Evolutionary conservation across 2,888 invertebrate species (phyloP).

Genomic region (Pterostichus madidus): DNA sequence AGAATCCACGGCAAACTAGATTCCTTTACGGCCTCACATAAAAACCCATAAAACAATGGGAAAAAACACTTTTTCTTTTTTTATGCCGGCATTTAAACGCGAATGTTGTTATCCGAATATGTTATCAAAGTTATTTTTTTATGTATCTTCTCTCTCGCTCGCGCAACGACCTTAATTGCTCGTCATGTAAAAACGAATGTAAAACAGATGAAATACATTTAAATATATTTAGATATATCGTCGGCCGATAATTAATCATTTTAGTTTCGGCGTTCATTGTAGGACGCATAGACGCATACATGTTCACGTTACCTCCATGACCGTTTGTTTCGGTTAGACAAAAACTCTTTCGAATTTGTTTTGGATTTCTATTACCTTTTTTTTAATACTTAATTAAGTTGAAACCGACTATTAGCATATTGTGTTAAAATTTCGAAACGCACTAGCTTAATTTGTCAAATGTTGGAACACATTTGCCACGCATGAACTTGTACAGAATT

Average conservation of each 20-base stretch:
- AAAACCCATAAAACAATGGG: constrained; percentile 65
- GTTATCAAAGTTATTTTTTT: constrained; percentile 61
- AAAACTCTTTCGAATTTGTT: constrained; percentile 29
- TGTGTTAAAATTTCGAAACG: constrained; percentile 33
- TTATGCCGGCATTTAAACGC: constrained; percentile 60
- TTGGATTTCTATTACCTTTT: constrained; percentile 48
- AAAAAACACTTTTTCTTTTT: constrained; percentile 60
- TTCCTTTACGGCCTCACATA: constrained; percentile 63
- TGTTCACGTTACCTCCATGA: neutral
- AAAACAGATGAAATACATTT: constrained; percentile 65
- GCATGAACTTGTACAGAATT: neutral
- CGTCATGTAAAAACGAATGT: constrained; percentile 54
- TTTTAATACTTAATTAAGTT: constrained; percentile 42
- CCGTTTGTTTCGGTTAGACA: neutral
- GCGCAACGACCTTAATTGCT: constrained; percentile 55
- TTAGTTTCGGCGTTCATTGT: neutral
- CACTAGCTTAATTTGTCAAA: constrained; percentile 25
- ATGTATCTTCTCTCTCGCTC: constrained; percentile 41
- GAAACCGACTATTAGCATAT: constrained; percentile 46
- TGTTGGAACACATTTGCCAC: constrained; percentile 3
- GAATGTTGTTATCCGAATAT: constrained; percentile 65
- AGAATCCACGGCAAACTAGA: constrained; percentile 65
- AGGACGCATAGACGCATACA: constrained; percentile 4
- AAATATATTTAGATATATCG: constrained; percentile 66
- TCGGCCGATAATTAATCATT: constrained; percentile 61